These are phyloP conservation scores for Oligia fasciuncula DNA, from an alignment of 2,888 invertebrate genomes.

Conservation along the genomic window DNA sequence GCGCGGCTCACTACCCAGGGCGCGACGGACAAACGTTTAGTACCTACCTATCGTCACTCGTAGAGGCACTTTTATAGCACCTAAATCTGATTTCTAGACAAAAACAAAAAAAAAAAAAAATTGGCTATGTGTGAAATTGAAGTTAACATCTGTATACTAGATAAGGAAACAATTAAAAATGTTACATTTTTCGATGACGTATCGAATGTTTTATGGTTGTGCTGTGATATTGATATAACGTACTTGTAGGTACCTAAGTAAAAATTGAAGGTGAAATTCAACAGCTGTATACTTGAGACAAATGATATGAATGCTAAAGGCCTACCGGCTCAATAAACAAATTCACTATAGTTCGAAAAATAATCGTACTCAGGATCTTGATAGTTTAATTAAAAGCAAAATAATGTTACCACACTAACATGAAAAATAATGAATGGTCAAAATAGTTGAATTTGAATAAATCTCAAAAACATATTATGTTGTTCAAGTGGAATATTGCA, in stretches of 20 bases:
- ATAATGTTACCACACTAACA: background rate
- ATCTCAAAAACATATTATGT: background rate
- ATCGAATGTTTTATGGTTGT: conserved; percentile 14
- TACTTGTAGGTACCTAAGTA: background rate
- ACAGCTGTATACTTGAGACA: background rate
- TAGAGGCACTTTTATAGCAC: background rate
- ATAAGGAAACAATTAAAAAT: background rate
- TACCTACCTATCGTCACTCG: background rate
- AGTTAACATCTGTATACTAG: background rate
- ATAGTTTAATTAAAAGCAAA: background rate
- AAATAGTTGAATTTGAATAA: background rate
- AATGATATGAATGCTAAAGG: background rate
- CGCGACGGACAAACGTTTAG: background rate
- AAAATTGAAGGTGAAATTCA: background rate
- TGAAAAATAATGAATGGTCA: background rate
- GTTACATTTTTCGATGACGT: background rate
- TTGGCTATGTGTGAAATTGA: background rate
- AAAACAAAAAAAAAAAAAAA: background rate
- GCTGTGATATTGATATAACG: conserved; percentile 6
- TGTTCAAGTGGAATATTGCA: background rate
- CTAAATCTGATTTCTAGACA: background rate
- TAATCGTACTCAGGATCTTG: background rate
- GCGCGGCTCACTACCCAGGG: background rate
- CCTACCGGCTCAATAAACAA: background rate
- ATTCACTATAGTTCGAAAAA: background rate